phyloP scores from a whole-genome alignment of 2,888 invertebrate genomes.

The Trilocha varians region DNA sequence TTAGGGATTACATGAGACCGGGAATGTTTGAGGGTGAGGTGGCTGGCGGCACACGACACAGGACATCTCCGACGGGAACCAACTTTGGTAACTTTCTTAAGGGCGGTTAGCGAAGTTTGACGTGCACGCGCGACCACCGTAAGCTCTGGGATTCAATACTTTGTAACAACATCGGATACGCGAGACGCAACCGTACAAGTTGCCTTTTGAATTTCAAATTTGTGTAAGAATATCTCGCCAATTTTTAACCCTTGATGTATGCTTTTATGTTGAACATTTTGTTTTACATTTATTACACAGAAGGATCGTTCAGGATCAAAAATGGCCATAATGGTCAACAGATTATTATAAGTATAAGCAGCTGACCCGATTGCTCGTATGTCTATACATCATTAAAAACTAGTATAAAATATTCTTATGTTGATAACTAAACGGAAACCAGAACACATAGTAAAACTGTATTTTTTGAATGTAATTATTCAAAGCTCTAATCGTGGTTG shows the following conservation, averaged over 20 bases:
- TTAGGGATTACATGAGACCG: slow-evolving; percentile 66
- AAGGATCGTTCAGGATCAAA: too few species aligned
- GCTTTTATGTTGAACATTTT: too few species aligned
- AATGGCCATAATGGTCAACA: too few species aligned
- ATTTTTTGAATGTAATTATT: slow-evolving; percentile 38
- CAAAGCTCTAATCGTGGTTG: slow-evolving; percentile 55
- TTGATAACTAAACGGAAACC: too few species aligned
- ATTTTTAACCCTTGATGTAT: too few species aligned
- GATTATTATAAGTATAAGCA: too few species aligned
- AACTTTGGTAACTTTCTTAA: slow-evolving; percentile 68
- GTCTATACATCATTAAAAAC: too few species aligned
- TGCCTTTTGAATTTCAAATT: background rate
- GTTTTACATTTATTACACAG: too few species aligned
- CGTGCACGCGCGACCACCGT: slow-evolving; percentile 62
- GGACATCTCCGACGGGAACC: slow-evolving; percentile 58
- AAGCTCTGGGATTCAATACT: slow-evolving; percentile 66
- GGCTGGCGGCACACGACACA: slow-evolving; percentile 30
- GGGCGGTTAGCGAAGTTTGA: slow-evolving; percentile 69
- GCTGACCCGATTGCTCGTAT: too few species aligned
- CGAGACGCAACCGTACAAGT: slow-evolving; percentile 18
- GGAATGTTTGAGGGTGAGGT: slow-evolving; percentile 37
- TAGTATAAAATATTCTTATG: too few species aligned
- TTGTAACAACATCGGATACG: slow-evolving; percentile 56
- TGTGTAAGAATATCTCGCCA: too few species aligned
- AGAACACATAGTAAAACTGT: slow-evolving; percentile 2